A percentile compares a stretch with the other conserved stretches of the same genome.
Evolutionary conservation across 2,113 vertebrate genomes (phyloP).

Genomic region (Tamias sibiricus): DNA sequence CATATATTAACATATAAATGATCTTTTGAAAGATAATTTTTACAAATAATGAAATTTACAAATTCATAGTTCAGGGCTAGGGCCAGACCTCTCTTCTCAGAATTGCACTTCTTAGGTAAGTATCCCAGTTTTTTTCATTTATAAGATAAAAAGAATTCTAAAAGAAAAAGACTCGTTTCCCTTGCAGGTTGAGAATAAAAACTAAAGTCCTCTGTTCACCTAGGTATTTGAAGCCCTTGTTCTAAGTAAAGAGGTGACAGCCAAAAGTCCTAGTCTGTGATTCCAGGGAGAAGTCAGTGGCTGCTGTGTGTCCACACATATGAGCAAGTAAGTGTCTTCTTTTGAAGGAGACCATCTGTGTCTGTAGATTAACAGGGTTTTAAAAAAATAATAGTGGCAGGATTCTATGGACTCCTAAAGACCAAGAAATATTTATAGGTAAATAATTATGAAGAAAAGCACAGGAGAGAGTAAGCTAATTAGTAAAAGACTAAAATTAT

Average conservation of each 20-base stretch:
- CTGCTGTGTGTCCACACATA: neutral
- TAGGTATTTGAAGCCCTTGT: neutral
- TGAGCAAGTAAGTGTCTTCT: neutral
- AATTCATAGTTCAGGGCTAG: neutral
- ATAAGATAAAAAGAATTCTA: neutral
- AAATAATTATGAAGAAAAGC: conserved; percentile 16
- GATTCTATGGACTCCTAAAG: neutral
- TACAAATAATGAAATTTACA: neutral
- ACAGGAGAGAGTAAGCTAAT: neutral
- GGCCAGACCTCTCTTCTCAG: neutral
- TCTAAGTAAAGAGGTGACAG: neutral
- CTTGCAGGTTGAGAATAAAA: neutral
- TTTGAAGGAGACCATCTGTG: neutral
- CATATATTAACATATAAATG: neutral
- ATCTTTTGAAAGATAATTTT: neutral
- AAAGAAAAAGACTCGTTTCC: neutral
- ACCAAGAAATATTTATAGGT: neutral
- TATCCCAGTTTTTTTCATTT: neutral
- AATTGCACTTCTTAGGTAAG: neutral
- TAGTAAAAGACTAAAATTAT: neutral
- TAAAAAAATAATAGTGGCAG: neutral
- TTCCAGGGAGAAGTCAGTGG: neutral
- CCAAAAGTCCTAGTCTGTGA: neutral
- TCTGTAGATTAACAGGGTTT: neutral
- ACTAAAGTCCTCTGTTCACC: neutral